Base-by-base conservation (phyloP, 37 sponge, comb jelly and placozoan species). In the Aplysina aerophoba region DNA sequence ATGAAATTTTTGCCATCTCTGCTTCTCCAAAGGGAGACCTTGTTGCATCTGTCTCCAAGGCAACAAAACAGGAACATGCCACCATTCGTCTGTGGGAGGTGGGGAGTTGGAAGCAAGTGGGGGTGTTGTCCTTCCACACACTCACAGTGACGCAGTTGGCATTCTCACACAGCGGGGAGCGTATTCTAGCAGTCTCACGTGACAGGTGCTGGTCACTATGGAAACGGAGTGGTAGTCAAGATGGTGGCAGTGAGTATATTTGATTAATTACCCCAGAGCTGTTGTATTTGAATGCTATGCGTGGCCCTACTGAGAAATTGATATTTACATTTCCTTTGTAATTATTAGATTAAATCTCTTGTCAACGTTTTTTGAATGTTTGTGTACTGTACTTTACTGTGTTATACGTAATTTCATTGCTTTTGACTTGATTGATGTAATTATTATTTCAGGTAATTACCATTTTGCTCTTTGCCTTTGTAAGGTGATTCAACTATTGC, bases 201-300 rank as follows among this genome's bases (percentile, higher is more conserved):
- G 97, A 97, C 85, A 83, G 97, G 38, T 60, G 79, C 13, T 97
- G 97, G 97, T 94, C 95, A 17, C 91, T 97, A 73, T 94, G 97
- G 97, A 88, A 84, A 74, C 90, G 73, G 41, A 80, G 19, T 44
- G 50, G 50, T 44, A 44, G 50, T 44, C 50, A 56, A 33, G 4
- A 33, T 36, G 36, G 73, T 16, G 21, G 15, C 34, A 5, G 31
- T 72, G 73, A 15, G 15, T 64, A 66, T 39, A 8, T 67, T 15
- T 39, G 24, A 0, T 5, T 24, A 59, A 21, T 38, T 16, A 30
- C 57, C 14, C 59, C 59, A 12, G 30, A 28, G 33, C 59, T n/a
- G n/a, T n/a, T n/a, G n/a, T n/a, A n/a, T n/a, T n/a, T n/a, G n/a
- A n/a, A n/a, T n/a, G n/a, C n/a, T 59, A 60, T 28, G n/a, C 14